A percentile compares a stretch with the other conserved stretches of the same genome.
Conservation (phyloP, 2,888 invertebrate species). For the Idaea dimidiata region DNA sequence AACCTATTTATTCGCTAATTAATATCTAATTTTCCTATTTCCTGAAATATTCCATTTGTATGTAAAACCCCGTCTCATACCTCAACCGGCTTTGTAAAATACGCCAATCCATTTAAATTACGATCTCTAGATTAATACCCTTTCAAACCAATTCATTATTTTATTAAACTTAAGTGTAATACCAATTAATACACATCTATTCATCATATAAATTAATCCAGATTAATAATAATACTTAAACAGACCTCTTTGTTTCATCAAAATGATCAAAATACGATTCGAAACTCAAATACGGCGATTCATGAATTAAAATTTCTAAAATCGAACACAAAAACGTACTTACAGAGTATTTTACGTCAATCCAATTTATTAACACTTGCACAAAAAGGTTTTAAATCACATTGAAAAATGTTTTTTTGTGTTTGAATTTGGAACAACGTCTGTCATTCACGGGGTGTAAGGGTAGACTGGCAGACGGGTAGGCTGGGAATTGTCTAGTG, state of each 20-base stretch:
- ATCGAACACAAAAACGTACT: background rate
- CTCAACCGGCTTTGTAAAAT: background rate
- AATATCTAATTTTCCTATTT: no score
- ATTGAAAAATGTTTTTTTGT: background rate
- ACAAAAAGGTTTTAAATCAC: background rate
- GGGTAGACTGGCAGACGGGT: background rate
- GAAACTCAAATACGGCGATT: background rate
- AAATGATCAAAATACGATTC: no score
- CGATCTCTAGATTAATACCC: background rate
- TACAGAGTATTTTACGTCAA: background rate
- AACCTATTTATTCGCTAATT: no score
- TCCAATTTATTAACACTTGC: background rate
- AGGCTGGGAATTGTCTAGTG: background rate
- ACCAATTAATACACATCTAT: background rate
- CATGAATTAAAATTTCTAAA: background rate
- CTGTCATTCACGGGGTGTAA: background rate
- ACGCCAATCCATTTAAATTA: background rate
- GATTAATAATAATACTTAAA: background rate
- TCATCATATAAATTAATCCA: background rate
- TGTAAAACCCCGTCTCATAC: no score
- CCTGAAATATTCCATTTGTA: no score
- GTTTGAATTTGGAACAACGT: background rate
- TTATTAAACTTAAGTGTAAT: background rate
- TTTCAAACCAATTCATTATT: background rate
- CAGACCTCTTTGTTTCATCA: background rate